Percentiles rank a stretch among this genome's conserved stretches.
These are phyloP conservation scores for Phrynocephalus forsythii DNA, from an alignment of 2,797 vertebrate species.

Conservation along the genomic window DNA sequence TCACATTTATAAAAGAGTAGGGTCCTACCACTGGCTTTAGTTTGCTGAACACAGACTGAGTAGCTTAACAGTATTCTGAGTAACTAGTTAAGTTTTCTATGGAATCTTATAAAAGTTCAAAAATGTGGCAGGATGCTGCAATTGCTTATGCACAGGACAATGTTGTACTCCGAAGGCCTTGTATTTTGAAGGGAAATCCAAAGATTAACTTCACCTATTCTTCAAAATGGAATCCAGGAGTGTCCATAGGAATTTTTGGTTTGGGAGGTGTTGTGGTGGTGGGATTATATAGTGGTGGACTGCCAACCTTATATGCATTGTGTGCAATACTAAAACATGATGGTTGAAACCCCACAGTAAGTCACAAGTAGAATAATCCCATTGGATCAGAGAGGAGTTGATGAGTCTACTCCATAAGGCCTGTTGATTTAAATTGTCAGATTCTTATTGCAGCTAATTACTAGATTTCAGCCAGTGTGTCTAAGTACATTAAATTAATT, in stretches of 20 bases:
- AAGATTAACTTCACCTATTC: not conserved
- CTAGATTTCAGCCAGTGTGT: too few species aligned
- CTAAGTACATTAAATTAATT: too few species aligned
- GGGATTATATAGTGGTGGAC: too few species aligned
- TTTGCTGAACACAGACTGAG: not conserved
- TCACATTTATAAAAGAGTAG: not conserved
- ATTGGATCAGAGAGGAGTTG: too few species aligned
- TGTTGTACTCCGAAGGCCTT: not conserved
- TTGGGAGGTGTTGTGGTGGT: not conserved
- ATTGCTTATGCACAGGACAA: not conserved
- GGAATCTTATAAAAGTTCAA: not conserved
- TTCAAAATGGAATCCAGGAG: too few species aligned
- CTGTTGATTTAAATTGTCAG: too few species aligned
- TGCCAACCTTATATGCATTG: too few species aligned
- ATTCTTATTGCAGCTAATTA: too few species aligned
- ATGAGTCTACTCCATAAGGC: too few species aligned
- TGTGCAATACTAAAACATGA: too few species aligned
- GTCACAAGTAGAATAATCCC: too few species aligned
- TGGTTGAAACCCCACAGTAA: too few species aligned
- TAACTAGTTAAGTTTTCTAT: not conserved
- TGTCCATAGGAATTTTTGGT: not conserved
- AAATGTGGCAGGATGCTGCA: not conserved
- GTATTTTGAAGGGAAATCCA: not conserved
- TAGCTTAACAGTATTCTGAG: not conserved
- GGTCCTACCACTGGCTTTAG: not conserved